Evolutionary conservation across 2,888 invertebrate genomes (phyloP), one percentile per base, ranked within the genome.

Genomic region (Therioaphis trifolii): DNA sequence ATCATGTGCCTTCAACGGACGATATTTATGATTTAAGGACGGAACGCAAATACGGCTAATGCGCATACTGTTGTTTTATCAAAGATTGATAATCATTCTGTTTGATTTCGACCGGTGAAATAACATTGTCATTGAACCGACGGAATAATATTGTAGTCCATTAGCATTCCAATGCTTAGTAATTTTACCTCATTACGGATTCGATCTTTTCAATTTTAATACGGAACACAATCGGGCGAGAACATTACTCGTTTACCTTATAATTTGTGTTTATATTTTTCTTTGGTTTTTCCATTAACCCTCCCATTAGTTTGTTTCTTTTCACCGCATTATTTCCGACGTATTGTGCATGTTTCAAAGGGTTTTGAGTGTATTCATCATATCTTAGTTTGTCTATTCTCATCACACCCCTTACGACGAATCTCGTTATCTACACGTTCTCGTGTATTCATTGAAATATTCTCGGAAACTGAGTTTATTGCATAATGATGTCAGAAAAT

Each of bases 361-460:
- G 27, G 18, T 18, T 71, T 71, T 27, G 18, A 71, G 46, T 71
- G 46, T 71, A 71, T 71, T 71, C 71, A 46, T 46, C 35, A 46
- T 46, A 46, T 71, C 46, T 71, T 46, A 43, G 18, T 46, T 21
- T 18, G 46, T 71, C 24, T 69, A 43, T 43, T 69, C 46, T 11
- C 18, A 46, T 46, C 46, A 71, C 71, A 71, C 71, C 27, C 71
- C 11, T 46, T 18, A 46, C 27, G 43, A 21, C 11, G 46, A 43
- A 71, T 71, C 71, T 71, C 71, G 46, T 71, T 71, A 71, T 71
- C 4, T 69, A 69, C 27, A 11, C 9, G 69, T 24, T 43, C 18
- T 46, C 43, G 27, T 71, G 43, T 46, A 27, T 71, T 49, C 71
- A 46, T 3, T 27, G 43, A 43, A 46, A 24, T 27, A 15, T 69